phyloP scores from a whole-genome alignment of 1,140 invertebrate genomes.

The Hydropsyche tenuis region DNA sequence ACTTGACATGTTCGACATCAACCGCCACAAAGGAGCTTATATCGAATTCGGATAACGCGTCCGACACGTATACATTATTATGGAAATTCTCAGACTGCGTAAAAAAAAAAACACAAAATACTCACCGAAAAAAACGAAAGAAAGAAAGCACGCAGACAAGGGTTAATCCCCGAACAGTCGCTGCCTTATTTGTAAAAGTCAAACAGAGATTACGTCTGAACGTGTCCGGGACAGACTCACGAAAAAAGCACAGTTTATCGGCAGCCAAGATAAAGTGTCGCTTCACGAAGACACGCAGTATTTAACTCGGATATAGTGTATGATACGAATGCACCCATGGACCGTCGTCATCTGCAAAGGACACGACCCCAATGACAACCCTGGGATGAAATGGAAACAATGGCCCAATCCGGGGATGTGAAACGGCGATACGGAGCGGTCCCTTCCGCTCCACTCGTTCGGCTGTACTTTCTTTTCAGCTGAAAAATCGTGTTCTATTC shows the following conservation, averaged over 20 bases:
- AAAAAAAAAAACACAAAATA: no score
- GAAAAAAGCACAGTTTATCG: conserved; percentile 5
- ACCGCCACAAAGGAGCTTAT: no score
- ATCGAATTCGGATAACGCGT: no score
- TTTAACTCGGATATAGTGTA: neutral
- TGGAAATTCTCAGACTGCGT: no score
- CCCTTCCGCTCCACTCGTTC: no score
- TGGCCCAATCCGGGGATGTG: neutral
- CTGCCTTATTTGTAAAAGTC: conserved; percentile 12
- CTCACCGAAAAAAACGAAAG: neutral
- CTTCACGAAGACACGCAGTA: no score
- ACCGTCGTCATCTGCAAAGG: neutral
- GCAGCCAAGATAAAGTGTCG: neutral
- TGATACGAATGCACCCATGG: neutral
- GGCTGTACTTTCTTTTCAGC: no score
- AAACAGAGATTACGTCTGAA: conserved; percentile 5
- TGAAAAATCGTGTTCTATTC: no score
- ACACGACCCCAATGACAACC: neutral
- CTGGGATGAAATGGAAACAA: neutral
- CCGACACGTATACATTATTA: no score
- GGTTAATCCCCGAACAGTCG: conserved; percentile 7
- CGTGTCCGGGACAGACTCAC: neutral
- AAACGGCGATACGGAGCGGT: neutral
- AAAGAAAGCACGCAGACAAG: neutral
- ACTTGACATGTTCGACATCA: no score